These are phyloP conservation scores for Anisognathus igniventris DNA, from an alignment of 2,797 vertebrate species.

Conservation along the genomic window DNA sequence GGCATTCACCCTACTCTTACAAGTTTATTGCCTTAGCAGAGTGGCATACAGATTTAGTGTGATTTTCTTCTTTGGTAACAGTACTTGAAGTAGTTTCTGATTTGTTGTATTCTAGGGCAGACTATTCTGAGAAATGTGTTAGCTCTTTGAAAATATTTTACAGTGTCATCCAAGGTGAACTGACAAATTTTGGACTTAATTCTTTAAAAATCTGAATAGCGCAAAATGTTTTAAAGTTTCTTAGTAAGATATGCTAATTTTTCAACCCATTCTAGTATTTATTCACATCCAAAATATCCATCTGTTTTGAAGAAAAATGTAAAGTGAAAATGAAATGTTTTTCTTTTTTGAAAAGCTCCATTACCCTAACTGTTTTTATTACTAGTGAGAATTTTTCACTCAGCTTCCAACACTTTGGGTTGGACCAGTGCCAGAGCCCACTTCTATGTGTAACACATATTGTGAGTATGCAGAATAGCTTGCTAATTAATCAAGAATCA, in stretches of 20 bases:
- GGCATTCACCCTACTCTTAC: neutral
- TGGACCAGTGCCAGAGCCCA: neutral
- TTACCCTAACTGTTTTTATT: slow-evolving; percentile 45
- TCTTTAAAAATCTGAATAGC: neutral
- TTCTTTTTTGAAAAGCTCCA: slow-evolving; percentile 41
- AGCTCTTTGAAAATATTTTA: neutral
- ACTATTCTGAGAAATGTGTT: neutral
- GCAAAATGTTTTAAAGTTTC: neutral
- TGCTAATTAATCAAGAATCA: neutral
- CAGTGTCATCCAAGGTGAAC: neutral
- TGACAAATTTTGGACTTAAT: neutral
- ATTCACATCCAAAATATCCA: slow-evolving; percentile 11
- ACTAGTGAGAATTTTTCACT: slow-evolving; percentile 46
- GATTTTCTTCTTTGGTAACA: neutral
- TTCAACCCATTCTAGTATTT: neutral
- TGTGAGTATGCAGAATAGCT: neutral
- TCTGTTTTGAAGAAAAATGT: slow-evolving; percentile 47
- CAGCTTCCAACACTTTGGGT: slow-evolving; percentile 18
- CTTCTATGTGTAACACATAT: neutral
- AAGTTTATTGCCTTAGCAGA: neutral
- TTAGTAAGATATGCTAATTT: neutral
- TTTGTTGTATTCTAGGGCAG: neutral
- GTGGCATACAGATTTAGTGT: neutral
- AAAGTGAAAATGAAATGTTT: slow-evolving; percentile 35
- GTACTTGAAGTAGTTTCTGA: neutral